A percentile compares a stretch with the other conserved stretches of the same genome.
These are phyloP conservation scores for Tillus elongatus DNA, from an alignment of 2,888 invertebrate species.

Conservation along the genomic window DNA sequence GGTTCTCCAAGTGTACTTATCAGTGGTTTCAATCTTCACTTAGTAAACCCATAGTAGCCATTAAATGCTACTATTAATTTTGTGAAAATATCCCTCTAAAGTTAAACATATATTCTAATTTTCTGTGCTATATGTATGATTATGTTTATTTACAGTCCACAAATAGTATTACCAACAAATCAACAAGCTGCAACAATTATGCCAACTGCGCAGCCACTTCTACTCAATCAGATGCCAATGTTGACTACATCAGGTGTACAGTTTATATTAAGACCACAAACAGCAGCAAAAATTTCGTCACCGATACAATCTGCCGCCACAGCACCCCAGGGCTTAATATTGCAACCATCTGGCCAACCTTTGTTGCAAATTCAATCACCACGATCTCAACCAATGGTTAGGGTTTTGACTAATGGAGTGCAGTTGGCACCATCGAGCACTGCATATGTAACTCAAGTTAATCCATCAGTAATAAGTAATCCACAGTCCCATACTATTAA, in stretches of 20 bases:
- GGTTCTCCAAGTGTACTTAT: no score
- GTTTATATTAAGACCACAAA: constrained; percentile 58
- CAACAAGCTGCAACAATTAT: constrained; percentile 36
- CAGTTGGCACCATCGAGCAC: constrained; percentile 36
- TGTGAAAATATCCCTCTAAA: no score
- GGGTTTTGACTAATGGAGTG: constrained; percentile 53
- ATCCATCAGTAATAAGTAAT: not conserved
- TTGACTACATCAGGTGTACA: constrained; percentile 57
- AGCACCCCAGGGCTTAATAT: constrained; percentile 36
- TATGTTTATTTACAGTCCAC: no score
- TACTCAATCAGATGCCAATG: constrained; percentile 41
- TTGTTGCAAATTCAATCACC: constrained; percentile 34
- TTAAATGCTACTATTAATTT: no score
- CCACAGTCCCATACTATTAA: constrained; percentile 14
- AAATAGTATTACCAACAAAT: constrained; percentile 38
- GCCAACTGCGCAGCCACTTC: constrained; percentile 38
- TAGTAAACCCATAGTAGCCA: no score
- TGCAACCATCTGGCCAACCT: constrained; percentile 35
- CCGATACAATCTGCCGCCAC: constrained; percentile 33
- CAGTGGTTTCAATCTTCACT: no score
- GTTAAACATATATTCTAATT: no score
- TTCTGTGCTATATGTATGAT: no score
- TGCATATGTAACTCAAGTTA: constrained; percentile 30
- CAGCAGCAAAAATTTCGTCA: constrained; percentile 43
- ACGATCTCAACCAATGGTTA: constrained; percentile 40